A percentile compares a stretch with the other conserved stretches of the same genome.
Conservation (phyloP, 1,140 invertebrate genomes). For the Drosophila tristis region DNA sequence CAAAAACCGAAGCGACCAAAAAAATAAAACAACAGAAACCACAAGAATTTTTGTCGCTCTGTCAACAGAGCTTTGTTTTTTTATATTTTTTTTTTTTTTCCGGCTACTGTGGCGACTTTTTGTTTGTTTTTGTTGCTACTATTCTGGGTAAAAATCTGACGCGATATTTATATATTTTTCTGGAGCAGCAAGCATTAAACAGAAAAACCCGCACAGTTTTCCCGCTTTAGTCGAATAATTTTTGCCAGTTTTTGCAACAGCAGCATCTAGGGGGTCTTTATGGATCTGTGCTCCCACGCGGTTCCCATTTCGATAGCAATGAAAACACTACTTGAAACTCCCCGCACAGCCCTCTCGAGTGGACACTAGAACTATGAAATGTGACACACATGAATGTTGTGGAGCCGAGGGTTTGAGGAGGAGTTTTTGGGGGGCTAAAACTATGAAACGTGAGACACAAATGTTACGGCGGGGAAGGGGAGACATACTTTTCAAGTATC, state of each 20-base stretch:
- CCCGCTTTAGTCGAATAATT: constrained; percentile 50
- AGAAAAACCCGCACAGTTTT: constrained; percentile 41
- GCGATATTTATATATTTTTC: constrained; percentile 12
- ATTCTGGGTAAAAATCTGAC: constrained; percentile 56
- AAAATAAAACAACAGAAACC: constrained; percentile 36
- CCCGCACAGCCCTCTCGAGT: constrained; percentile 46
- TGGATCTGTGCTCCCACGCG: constrained; percentile 56
- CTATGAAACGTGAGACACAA: constrained; percentile 32
- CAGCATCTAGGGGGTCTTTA: constrained; percentile 9
- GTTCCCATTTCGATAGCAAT: constrained; percentile 48
- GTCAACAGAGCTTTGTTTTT: constrained; percentile 17
- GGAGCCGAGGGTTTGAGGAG: too few relatives aligned
- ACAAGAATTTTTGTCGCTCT: constrained; percentile 36
- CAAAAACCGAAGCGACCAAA: not conserved
- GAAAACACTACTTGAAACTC: constrained; percentile 43
- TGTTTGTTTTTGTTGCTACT: constrained; percentile 32
- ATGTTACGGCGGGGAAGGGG: constrained; percentile 13
- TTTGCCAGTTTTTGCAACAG: constrained; percentile 5
- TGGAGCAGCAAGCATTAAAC: not conserved
- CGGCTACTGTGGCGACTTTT: not conserved
- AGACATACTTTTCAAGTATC: constrained; percentile 5
- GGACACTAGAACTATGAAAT: constrained; percentile 42
- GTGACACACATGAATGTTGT: constrained; percentile 22
- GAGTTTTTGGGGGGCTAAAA: constrained; percentile 27
- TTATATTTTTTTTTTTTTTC: constrained; percentile 3